phyloP scores from a whole-genome alignment of 2,797 vertebrate genomes.

The Halcyon smyrnensis region DNA sequence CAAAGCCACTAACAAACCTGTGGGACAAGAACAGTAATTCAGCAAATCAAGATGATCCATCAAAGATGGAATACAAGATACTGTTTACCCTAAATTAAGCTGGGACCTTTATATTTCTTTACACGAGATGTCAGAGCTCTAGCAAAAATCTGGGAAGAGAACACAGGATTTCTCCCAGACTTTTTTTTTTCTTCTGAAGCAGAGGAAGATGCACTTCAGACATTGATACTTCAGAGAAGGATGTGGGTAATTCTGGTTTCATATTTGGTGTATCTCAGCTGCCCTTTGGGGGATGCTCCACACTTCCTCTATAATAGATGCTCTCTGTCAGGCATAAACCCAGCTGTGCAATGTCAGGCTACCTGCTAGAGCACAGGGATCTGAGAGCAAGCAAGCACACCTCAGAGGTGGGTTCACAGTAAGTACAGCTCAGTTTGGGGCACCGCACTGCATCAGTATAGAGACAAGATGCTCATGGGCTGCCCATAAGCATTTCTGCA shows the following conservation, averaged over 20 bases:
- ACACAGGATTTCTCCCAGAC: not conserved
- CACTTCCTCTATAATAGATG: not conserved
- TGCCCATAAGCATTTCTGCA: not conserved
- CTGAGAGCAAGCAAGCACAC: not conserved
- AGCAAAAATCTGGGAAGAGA: not conserved
- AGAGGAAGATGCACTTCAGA: not conserved
- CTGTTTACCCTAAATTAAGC: not conserved
- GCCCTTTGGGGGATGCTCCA: not conserved
- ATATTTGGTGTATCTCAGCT: not conserved
- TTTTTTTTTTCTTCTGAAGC: not conserved
- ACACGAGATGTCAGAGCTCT: not conserved
- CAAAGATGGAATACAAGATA: not conserved
- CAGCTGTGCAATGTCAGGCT: not conserved
- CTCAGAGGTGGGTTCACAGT: not conserved
- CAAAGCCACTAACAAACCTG: not conserved
- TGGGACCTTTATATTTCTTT: not conserved
- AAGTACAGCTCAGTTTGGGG: not conserved
- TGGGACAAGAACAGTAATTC: not conserved
- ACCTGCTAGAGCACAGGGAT: not conserved
- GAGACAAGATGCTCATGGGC: not conserved
- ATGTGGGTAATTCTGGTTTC: not conserved
- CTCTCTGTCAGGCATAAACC: not conserved
- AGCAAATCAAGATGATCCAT: not conserved
- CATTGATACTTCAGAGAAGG: not conserved
- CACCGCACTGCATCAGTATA: accelerated